These are phyloP conservation scores for Dascyllus trimaculatus DNA, from an alignment of 2,113 vertebrate genomes.

Conservation along the genomic window DNA sequence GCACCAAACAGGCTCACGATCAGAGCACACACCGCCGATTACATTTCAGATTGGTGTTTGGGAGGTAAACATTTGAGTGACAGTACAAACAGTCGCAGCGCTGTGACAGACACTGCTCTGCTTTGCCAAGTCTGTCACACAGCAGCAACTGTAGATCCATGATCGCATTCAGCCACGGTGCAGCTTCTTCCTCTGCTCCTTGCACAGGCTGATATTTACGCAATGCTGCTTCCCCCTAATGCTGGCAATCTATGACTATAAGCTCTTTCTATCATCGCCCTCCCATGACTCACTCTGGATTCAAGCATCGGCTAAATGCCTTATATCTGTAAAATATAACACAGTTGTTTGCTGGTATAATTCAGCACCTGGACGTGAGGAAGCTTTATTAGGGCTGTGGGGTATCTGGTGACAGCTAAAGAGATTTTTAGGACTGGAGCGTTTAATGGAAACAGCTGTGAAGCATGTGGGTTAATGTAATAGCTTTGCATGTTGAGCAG, in stretches of 20 bases:
- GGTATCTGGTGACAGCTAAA: slow-evolving; percentile 49
- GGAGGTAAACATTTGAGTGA: slow-evolving; percentile 76
- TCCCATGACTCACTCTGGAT: slow-evolving; percentile 35
- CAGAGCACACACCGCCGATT: slow-evolving; percentile 71
- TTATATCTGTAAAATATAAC: slow-evolving; percentile 32
- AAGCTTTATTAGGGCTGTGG: slow-evolving; percentile 48
- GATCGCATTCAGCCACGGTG: slow-evolving; percentile 11
- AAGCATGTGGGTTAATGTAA: slow-evolving; percentile 62
- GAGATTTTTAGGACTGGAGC: slow-evolving; percentile 42
- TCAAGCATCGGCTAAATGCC: slow-evolving; percentile 35
- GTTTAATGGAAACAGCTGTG: slow-evolving; percentile 73
- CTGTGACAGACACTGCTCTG: slow-evolving; percentile 50
- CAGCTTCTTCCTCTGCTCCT: slow-evolving; percentile 22
- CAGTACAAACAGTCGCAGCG: slow-evolving; percentile 59
- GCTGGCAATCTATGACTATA: slow-evolving; percentile 34
- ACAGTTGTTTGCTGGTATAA: slow-evolving; percentile 30
- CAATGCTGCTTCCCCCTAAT: slow-evolving; percentile 14
- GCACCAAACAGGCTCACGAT: slow-evolving; percentile 61
- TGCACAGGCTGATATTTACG: slow-evolving; percentile 25
- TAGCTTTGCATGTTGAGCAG: slow-evolving; percentile 66
- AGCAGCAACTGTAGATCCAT: slow-evolving; percentile 47
- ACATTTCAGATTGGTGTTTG: slow-evolving; percentile 70
- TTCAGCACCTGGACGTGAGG: slow-evolving; percentile 53
- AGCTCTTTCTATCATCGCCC: slow-evolving; percentile 38
- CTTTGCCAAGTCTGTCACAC: slow-evolving; percentile 49